Base-by-base conservation (phyloP, 2,113 vertebrate species). In the Polypterus bichir region DNA sequence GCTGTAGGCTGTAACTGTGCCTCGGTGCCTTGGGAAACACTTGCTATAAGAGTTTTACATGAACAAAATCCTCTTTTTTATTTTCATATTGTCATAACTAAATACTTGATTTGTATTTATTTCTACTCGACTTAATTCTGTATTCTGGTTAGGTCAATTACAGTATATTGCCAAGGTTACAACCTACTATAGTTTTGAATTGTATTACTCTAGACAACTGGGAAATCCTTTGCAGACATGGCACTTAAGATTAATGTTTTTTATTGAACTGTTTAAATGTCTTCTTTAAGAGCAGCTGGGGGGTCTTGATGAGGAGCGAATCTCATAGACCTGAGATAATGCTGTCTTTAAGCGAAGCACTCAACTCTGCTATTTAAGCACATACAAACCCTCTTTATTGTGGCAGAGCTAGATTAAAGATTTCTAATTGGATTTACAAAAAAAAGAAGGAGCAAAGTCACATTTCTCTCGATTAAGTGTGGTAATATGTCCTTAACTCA, bases 281-380 rank as follows among this genome's bases (percentile, higher is more conserved):
- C 54, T 7, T 6, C 46, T 27, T 57, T 47, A 27, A 44, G 47
- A 27, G 47, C 9, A 53, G n/a, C 44, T 27, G 9, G 61, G 55
- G 48, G 47, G 52, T 46, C 55, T 62, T 47, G 55, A 47, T 54
- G 51, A 63, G 57, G 49, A 63, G 56, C 44, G 62, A 27, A 27
- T 56, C 62, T 63, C 57, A 63, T 49, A 56, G 57, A 57, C 45
- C 62, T 63, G 62, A 57, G 52, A 57, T 56, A 63, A 63, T 57
- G 62, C 54, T 63, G 46, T 57, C 57, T 46, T 63, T 56, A 63
- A 49, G 54, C 48, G 49, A 45, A 44, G n/a, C 45, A 10, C 9
- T 54, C 57, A 47, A 7, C 10, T 27, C 9, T 48, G 57, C 49
- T 57, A 57, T 57, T 27, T 27, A 27, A 27, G 27, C 27, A 27